Base-by-base conservation (phyloP, 2,113 vertebrate species). In the Pycnonotus jocosus region DNA sequence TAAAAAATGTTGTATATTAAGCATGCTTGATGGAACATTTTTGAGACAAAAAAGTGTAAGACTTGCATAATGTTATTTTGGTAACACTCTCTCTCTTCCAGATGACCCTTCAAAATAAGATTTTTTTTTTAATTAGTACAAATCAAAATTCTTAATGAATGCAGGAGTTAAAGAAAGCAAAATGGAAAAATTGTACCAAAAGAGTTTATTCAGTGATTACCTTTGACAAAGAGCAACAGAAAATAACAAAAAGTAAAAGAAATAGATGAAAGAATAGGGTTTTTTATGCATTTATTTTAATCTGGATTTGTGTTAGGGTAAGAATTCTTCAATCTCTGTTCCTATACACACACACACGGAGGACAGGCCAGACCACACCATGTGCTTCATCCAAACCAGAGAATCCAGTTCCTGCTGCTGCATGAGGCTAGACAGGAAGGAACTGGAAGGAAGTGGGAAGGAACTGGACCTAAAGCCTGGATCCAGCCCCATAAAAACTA, bases 101-200 rank as follows among this genome's bases (percentile, higher is more conserved):
- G 72, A 92, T 70, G 92, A 83, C 51, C 44, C 80, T 92, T 86
- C 51, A 81, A 84, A 83, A 81, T 40, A 73, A 70, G 60, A 51
- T 88, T 40, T 51, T 92, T 92, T 92, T 92, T 90, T 73, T 4
- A 70, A 70, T 81, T 62, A 81, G 83, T 83, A 86, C 40, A 88
- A 88, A 74, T 88, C 33, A 86, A 86, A 84, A 94, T 45, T 77
- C 76, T 74, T 81, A n/a, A 69, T 23, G 42, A 95, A 95, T 62
- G 50, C 44, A 90, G 68, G 48, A 90, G 24, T 60, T 86, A 51
- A 74, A 78, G 88, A 85, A 83, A 62, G 15, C 60, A 68, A 48
- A 87, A 77, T 56, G 33, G 48, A 90, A 83, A 88, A 56, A 40
- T 88, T 40, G 60, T 56, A 82, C 42, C 62, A 58, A 70, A 30